Evolutionary conservation across 2,888 invertebrate genomes (phyloP).

Genomic region (Pandemis cinnamomeana): DNA sequence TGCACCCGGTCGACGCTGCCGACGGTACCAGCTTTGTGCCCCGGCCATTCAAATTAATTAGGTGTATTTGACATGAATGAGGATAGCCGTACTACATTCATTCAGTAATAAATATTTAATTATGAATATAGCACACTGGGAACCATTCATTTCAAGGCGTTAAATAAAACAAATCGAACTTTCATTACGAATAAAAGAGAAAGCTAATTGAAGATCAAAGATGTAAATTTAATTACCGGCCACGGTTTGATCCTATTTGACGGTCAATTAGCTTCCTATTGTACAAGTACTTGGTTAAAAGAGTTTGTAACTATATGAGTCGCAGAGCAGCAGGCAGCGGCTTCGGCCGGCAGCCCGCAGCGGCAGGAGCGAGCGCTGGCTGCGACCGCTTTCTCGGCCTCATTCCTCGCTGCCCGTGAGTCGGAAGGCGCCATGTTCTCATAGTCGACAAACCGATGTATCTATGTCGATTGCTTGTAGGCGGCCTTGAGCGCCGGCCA

Average conservation of each 20-base stretch:
- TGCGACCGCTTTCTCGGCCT: constrained; percentile 77
- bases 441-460: constrained; percentile 80
- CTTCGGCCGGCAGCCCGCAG: neutral
- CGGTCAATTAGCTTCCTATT: constrained; percentile 13
- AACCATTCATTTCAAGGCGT: constrained; percentile 17
- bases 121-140: constrained; percentile 45
- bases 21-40: constrained; percentile 70
- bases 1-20: constrained; percentile 65
- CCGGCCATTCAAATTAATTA: constrained; percentile 75
- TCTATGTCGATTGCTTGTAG: constrained; percentile 83
- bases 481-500: constrained; percentile 82
- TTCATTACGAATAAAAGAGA: constrained; percentile 24
- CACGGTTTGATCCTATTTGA: constrained; percentile 22
- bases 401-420: constrained; percentile 69
- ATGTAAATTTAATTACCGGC: constrained; percentile 32
- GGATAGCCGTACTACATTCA: constrained; percentile 59
- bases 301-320: constrained; percentile 1
- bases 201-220: constrained; percentile 28
- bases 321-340: constrained; percentile 13
- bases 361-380: constrained; percentile 49
- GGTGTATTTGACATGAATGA: constrained; percentile 70
- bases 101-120: constrained; percentile 70
- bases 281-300: constrained; percentile 6
- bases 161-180: constrained; percentile 30
- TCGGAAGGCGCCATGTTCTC: constrained; percentile 77